These are phyloP conservation scores for Dusona sp. DNA, from an alignment of 2,888 invertebrate species.

Conservation along the genomic window DNA sequence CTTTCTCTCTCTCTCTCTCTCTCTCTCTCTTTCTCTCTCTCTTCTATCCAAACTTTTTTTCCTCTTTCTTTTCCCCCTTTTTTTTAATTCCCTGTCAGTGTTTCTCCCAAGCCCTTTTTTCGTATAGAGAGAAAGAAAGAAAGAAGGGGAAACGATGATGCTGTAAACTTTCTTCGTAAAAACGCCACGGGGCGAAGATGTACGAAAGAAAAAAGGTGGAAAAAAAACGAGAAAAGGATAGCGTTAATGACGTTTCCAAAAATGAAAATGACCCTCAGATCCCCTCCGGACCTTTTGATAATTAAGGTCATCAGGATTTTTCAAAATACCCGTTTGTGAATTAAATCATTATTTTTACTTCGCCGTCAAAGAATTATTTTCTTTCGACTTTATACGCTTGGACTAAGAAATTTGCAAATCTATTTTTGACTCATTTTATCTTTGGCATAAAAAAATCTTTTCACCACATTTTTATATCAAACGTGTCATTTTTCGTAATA, in stretches of 20 bases:
- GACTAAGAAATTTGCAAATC: background rate
- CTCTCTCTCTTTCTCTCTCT: slow-evolving; percentile 58
- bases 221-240: slow-evolving; percentile 35
- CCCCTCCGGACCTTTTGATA: background rate
- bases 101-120: slow-evolving; percentile 54
- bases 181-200: slow-evolving; percentile 73
- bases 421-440: background rate
- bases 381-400: background rate
- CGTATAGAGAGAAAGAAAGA: slow-evolving; percentile 34
- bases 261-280: slow-evolving; percentile 61
- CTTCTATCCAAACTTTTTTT: slow-evolving; percentile 51
- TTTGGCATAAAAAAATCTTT: too few relatives aligned
- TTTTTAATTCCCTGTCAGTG: slow-evolving; percentile 39
- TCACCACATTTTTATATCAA: too few relatives aligned
- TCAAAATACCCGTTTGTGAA: background rate
- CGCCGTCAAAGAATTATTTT: background rate
- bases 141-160: slow-evolving; percentile 10
- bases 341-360: background rate
- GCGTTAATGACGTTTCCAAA: slow-evolving; percentile 82
- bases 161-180: slow-evolving; percentile 74
- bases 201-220: slow-evolving; percentile 66
- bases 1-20: background rate
- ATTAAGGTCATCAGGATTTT: slow-evolving; percentile 10
- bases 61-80: slow-evolving; percentile 54
- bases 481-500: too few relatives aligned